phyloP scores from a whole-genome alignment of 2,888 invertebrate genomes.

The Nymphalis c-album region DNA sequence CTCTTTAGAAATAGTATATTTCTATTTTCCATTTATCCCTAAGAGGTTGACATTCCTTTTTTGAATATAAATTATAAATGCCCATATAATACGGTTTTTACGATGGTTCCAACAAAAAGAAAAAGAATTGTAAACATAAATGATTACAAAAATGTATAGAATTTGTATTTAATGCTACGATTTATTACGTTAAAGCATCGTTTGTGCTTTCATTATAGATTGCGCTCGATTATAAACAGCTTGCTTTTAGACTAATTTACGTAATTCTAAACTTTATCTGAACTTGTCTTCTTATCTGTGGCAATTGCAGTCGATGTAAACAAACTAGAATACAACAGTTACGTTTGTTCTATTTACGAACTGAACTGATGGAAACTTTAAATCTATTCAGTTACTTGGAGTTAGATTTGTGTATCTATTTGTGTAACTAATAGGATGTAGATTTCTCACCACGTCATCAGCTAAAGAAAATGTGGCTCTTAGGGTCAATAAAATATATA shows the following conservation, averaged over 20 bases:
- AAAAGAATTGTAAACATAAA: too few species aligned
- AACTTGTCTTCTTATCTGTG: background rate
- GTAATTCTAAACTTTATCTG: background rate
- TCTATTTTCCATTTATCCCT: too few species aligned
- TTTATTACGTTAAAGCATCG: too few species aligned
- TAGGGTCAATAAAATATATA: too few species aligned
- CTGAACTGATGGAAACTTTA: slow-evolving; percentile 15
- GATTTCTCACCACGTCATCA: background rate
- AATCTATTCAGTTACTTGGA: slow-evolving; percentile 12
- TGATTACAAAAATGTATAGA: too few species aligned
- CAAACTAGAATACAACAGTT: slow-evolving; percentile 5
- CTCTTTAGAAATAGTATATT: background rate
- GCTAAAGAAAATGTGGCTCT: too few species aligned
- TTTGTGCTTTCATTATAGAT: too few species aligned
- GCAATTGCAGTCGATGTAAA: slow-evolving; percentile 13
- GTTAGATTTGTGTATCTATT: slow-evolving; percentile 1
- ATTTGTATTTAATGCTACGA: too few species aligned
- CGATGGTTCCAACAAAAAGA: too few species aligned
- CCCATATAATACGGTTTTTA: background rate
- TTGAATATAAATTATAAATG: background rate
- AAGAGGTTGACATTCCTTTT: background rate
- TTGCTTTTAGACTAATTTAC: too few species aligned
- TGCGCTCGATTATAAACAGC: too few species aligned
- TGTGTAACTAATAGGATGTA: slow-evolving; percentile 1
- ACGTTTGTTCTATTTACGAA: slow-evolving; percentile 20